phyloP scores from a whole-genome alignment of 2,888 invertebrate species.

The Agrochola lychnidis region DNA sequence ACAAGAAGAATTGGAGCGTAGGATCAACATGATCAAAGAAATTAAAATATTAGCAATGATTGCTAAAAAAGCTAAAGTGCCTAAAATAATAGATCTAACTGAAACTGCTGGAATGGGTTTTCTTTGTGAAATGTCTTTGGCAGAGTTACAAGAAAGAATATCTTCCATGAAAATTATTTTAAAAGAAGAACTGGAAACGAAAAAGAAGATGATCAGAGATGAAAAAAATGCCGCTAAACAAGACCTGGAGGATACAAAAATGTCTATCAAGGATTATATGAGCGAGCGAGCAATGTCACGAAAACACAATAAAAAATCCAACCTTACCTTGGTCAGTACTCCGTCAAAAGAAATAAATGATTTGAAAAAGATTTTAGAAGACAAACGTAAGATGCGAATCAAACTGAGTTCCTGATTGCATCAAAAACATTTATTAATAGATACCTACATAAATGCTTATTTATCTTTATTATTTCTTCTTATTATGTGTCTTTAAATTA shows the following conservation, averaged over 20 bases:
- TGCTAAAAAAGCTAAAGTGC: slow-evolving; percentile 87
- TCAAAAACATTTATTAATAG: slow-evolving; percentile 36
- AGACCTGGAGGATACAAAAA: slow-evolving; percentile 86
- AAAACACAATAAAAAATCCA: slow-evolving; percentile 76
- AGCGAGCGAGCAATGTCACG: slow-evolving; percentile 76
- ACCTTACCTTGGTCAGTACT: slow-evolving; percentile 60
- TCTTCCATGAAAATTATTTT: slow-evolving; percentile 86
- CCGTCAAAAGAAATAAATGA: slow-evolving; percentile 85
- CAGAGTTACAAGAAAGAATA: slow-evolving; percentile 91
- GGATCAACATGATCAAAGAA: slow-evolving; percentile 87
- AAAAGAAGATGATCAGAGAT: slow-evolving; percentile 84
- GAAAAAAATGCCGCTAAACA: slow-evolving; percentile 84
- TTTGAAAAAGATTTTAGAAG: slow-evolving; percentile 86
- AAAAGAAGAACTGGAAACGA: slow-evolving; percentile 88
- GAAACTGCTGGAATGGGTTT: slow-evolving; percentile 91
- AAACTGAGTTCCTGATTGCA: slow-evolving; percentile 52
- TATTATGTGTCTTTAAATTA: slow-evolving; percentile 48
- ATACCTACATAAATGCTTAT: slow-evolving; percentile 47
- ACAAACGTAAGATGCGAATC: slow-evolving; percentile 84
- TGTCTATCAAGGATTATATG: slow-evolving; percentile 82
- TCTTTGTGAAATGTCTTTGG: slow-evolving; percentile 92
- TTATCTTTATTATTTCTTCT: slow-evolving; percentile 54
- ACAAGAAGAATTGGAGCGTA: slow-evolving; percentile 88
- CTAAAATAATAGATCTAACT: slow-evolving; percentile 91
- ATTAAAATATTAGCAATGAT: slow-evolving; percentile 87